Percentiles rank a stretch among this genome's conserved stretches.
Conservation (phyloP, 2,797 vertebrate genomes). For the Amblyraja radiata region DNA sequence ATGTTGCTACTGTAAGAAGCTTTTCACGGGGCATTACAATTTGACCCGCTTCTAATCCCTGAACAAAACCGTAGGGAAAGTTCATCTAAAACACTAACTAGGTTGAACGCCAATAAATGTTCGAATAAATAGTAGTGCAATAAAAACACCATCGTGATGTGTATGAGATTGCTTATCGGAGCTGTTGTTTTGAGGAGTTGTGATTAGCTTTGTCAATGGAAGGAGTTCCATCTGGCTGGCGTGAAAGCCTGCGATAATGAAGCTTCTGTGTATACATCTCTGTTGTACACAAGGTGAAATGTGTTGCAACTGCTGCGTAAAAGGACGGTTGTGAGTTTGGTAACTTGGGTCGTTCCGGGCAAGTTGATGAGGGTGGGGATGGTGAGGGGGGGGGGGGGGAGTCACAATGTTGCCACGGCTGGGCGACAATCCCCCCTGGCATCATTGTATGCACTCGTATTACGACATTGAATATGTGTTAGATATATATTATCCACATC, state of each 20-base stretch:
- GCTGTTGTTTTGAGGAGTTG: neutral
- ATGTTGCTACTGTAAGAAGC: neutral
- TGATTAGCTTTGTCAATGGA: neutral
- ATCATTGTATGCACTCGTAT: neutral
- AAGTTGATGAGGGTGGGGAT: neutral
- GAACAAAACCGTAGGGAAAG: neutral
- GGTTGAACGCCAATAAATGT: neutral
- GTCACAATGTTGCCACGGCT: neutral
- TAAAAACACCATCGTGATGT: neutral
- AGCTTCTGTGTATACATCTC: too few relatives aligned
- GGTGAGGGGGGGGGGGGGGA: neutral
- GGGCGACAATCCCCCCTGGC: neutral
- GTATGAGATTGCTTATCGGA: neutral
- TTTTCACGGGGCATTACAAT: neutral
- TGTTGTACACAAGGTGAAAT: neutral
- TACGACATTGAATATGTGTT: too few relatives aligned
- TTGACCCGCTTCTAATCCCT: neutral
- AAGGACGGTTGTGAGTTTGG: neutral
- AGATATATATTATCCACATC: too few relatives aligned
- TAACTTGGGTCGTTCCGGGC: neutral
- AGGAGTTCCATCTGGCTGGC: neutral
- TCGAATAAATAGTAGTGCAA: conserved; percentile 23
- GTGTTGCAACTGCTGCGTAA: neutral
- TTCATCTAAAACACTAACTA: neutral
- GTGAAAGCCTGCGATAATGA: neutral